These are phyloP conservation scores for Geophilus truncorum DNA, from an alignment of 2,888 invertebrate species.

Conservation along the genomic window DNA sequence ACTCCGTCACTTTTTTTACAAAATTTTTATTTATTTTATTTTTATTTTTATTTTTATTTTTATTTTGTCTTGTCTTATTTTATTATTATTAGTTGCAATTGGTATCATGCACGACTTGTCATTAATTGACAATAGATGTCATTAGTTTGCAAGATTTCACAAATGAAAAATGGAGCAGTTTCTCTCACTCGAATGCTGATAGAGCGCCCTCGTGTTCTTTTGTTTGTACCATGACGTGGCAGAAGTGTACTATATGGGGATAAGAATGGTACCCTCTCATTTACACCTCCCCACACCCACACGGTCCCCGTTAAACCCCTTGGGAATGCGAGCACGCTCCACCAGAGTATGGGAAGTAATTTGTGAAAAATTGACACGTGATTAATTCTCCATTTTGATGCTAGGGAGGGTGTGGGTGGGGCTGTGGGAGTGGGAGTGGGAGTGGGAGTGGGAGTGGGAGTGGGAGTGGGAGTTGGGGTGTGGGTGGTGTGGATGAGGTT, in stretches of 20 bases:
- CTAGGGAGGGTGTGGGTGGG: too few species aligned
- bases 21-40: not conserved
- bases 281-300: not conserved
- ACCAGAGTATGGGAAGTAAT: not conserved
- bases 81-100: not conserved
- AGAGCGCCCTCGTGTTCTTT: not conserved
- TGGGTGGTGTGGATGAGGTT: too few species aligned
- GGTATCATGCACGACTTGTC: not conserved
- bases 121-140: constrained; percentile 25
- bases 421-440: too few species aligned
- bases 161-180: constrained; percentile 23
- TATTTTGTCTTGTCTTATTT: not conserved
- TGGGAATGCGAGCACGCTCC: constrained; percentile 4
- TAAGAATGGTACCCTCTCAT: not conserved
- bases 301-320: not conserved
- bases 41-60: not conserved
- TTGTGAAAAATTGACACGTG: constrained; percentile 15
- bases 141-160: constrained; percentile 10
- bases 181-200: constrained; percentile 25
- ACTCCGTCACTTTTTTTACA: not conserved
- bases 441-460: too few species aligned
- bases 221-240: constrained; percentile 2
- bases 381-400: not conserved
- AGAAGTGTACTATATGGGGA: not conserved
- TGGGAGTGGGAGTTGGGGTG: too few species aligned